These are phyloP conservation scores for Meandrina meandrites DNA, from an alignment of 92 coral and sea anemone species.

Conservation along the genomic window DNA sequence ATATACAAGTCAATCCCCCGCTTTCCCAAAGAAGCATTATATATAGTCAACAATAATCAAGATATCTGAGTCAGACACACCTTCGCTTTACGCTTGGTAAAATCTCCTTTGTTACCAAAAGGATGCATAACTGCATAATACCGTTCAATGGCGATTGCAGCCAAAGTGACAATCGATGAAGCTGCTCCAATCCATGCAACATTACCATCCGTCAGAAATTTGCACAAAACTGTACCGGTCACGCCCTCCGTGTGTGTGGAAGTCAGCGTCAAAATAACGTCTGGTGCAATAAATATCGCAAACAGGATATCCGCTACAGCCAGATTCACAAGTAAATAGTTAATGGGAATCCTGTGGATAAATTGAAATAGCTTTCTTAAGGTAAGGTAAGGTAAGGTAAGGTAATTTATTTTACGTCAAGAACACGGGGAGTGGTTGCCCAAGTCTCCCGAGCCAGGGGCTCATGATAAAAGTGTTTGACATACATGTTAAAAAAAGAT, in stretches of 20 bases:
- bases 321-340: background rate
- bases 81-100: background rate
- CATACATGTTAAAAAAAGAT: too few relatives aligned
- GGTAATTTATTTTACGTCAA: too few relatives aligned
- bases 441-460: too few relatives aligned
- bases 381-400: too few relatives aligned
- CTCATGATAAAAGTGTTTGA: too few relatives aligned
- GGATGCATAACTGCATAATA: background rate
- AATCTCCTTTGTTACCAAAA: background rate
- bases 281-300: background rate
- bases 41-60: too few relatives aligned
- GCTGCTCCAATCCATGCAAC: background rate
- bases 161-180: background rate
- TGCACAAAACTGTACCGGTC: slow-evolving; percentile 7
- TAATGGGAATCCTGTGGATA: background rate
- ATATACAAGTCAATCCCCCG: too few relatives aligned
- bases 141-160: background rate
- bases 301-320: slow-evolving; percentile 1
- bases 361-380: background rate
- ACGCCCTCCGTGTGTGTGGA: background rate
- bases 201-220: background rate
- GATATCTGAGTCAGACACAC: background rate
- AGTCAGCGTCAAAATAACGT: background rate
- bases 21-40: too few relatives aligned
- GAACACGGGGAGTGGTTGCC: too few relatives aligned